Percentiles rank a stretch among this genome's conserved stretches.
These are phyloP conservation scores for Gymnodraco acuticeps DNA, from an alignment of 2,797 vertebrate genomes.

Conservation along the genomic window DNA sequence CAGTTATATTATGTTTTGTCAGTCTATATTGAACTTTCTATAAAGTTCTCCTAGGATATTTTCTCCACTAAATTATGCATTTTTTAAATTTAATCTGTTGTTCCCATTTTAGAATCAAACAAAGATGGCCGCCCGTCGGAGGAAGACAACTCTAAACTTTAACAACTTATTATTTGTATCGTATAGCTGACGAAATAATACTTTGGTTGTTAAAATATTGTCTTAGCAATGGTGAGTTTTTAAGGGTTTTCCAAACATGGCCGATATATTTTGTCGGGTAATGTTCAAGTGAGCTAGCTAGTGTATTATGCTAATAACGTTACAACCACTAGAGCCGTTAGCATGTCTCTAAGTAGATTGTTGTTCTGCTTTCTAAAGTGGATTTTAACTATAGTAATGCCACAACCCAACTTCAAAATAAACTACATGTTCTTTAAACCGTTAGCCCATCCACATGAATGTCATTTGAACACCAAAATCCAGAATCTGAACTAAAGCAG, in stretches of 20 bases:
- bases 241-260: background rate
- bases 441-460: background rate
- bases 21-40: background rate
- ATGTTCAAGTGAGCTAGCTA: background rate
- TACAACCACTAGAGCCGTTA: background rate
- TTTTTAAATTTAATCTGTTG: too few relatives aligned
- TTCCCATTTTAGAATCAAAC: background rate
- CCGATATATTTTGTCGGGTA: too few relatives aligned
- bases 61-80: background rate
- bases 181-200: background rate
- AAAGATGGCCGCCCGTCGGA: background rate
- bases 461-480: background rate
- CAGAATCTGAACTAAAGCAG: background rate
- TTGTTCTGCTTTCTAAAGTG: background rate
- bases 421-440: background rate
- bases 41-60: background rate
- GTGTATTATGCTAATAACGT: too few relatives aligned
- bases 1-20: background rate
- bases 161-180: too few relatives aligned
- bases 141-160: background rate
- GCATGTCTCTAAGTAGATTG: background rate
- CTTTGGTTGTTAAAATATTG: background rate
- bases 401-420: background rate
- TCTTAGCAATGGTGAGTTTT: background rate
- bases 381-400: background rate